Evolutionary conservation across 2,113 vertebrate genomes (phyloP).

Genomic region (Mesembrinibis cayennensis): DNA sequence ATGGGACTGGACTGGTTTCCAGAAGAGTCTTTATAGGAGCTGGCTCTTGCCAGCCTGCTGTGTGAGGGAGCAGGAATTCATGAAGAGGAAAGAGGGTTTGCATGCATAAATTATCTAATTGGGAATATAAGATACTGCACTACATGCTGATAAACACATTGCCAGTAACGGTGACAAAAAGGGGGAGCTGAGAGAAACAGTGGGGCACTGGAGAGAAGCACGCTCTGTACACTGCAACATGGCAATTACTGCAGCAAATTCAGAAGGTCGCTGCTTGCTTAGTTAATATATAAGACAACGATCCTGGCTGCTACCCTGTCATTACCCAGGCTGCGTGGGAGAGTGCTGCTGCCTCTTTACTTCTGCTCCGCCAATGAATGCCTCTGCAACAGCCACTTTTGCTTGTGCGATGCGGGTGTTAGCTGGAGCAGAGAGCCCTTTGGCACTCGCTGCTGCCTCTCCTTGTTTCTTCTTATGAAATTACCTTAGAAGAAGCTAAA

Average conservation of each 20-base stretch:
- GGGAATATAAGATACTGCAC: background rate
- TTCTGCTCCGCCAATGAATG: background rate
- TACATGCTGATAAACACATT: background rate
- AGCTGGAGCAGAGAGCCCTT: background rate
- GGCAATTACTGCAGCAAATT: background rate
- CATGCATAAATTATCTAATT: background rate
- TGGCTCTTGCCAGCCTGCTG: background rate
- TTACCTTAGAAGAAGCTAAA: background rate
- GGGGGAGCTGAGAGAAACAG: background rate
- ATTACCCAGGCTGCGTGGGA: background rate
- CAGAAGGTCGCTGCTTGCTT: background rate
- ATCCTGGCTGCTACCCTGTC: background rate
- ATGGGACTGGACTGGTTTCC: background rate
- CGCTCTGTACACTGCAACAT: background rate
- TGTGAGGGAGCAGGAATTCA: background rate
- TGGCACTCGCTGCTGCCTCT: background rate
- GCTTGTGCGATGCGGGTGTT: accelerated
- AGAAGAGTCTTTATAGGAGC: background rate
- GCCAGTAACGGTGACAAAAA: background rate
- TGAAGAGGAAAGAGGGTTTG: background rate
- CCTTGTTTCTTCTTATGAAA: background rate
- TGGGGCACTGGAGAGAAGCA: background rate
- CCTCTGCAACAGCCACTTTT: background rate
- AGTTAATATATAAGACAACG: background rate
- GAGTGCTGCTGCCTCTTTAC: background rate